Evolutionary conservation across 2,113 vertebrate genomes (phyloP).

Genomic region (Dipodomys merriami): DNA sequence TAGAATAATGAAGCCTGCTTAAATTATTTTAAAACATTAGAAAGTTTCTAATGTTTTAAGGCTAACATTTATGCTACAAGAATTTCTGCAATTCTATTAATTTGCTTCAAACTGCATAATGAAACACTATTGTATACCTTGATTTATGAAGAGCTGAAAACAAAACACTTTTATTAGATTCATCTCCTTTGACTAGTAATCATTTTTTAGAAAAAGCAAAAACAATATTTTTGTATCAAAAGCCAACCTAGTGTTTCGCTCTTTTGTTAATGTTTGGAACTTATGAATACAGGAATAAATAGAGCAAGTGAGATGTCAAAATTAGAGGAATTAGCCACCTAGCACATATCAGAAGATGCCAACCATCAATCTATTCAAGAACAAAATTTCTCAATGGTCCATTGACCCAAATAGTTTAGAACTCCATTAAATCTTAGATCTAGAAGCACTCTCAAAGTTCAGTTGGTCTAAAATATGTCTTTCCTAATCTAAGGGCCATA

Average conservation of each 20-base stretch:
- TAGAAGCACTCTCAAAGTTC: neutral
- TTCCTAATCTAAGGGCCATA: neutral
- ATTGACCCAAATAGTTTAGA: neutral
- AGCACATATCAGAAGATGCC: neutral
- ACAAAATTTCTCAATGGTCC: neutral
- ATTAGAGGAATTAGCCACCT: neutral
- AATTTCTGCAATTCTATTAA: neutral
- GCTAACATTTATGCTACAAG: neutral
- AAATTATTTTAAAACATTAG: no score
- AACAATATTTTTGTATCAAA: neutral
- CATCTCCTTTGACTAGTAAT: neutral
- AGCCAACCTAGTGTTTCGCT: neutral
- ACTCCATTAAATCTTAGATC: neutral
- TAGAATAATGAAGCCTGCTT: no score
- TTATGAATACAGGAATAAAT: neutral
- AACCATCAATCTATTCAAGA: conserved; percentile 20
- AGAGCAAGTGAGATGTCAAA: neutral
- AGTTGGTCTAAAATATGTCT: neutral
- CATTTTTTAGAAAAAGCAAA: neutral
- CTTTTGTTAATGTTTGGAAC: neutral
- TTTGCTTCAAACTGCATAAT: neutral
- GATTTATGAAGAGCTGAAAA: neutral
- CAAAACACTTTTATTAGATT: neutral
- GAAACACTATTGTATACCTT: neutral
- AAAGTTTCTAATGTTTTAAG: neutral